These are phyloP conservation scores for Acanthopagrus latus DNA, from an alignment of 2,797 vertebrate genomes.

Conservation along the genomic window DNA sequence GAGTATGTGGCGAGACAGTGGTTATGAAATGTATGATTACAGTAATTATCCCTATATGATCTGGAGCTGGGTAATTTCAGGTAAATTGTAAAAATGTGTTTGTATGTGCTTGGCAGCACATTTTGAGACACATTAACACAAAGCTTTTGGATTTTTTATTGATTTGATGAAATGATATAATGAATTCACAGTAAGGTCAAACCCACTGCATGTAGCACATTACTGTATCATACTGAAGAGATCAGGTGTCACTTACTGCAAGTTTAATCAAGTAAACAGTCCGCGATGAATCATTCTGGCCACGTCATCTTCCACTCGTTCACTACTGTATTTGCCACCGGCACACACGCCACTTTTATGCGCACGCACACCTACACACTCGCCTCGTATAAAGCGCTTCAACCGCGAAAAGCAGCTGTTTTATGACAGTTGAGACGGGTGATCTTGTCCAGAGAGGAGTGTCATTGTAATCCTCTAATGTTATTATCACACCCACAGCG, in stretches of 20 bases:
- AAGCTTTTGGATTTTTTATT: not conserved
- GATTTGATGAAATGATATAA: not conserved
- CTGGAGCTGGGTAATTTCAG: slow-evolving; percentile 33
- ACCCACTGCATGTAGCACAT: not conserved
- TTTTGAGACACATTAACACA: not conserved
- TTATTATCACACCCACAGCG: slow-evolving; percentile 80
- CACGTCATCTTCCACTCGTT: slow-evolving; percentile 16
- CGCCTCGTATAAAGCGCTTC: slow-evolving; percentile 56
- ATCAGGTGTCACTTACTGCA: not conserved
- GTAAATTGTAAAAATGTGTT: slow-evolving; percentile 9
- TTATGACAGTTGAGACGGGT: slow-evolving; percentile 77
- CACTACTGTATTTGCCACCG: slow-evolving; percentile 4
- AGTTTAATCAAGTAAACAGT: slow-evolving; percentile 11
- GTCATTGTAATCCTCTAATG: slow-evolving; percentile 82
- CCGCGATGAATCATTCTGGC: not conserved
- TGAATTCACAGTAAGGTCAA: not conserved
- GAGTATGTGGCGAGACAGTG: not conserved
- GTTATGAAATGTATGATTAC: slow-evolving; percentile 34
- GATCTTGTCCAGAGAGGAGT: slow-evolving; percentile 79
- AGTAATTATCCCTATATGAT: slow-evolving; percentile 46
- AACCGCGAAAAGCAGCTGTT: slow-evolving; percentile 70
- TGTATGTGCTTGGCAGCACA: not conserved
- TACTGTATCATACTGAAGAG: not conserved
- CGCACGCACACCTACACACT: slow-evolving; percentile 32
- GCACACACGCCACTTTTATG: slow-evolving; percentile 16